A percentile compares a stretch with the other conserved stretches of the same genome.
These are phyloP conservation scores for Congeria kusceri DNA, from an alignment of 2,888 invertebrate genomes.

Conservation along the genomic window DNA sequence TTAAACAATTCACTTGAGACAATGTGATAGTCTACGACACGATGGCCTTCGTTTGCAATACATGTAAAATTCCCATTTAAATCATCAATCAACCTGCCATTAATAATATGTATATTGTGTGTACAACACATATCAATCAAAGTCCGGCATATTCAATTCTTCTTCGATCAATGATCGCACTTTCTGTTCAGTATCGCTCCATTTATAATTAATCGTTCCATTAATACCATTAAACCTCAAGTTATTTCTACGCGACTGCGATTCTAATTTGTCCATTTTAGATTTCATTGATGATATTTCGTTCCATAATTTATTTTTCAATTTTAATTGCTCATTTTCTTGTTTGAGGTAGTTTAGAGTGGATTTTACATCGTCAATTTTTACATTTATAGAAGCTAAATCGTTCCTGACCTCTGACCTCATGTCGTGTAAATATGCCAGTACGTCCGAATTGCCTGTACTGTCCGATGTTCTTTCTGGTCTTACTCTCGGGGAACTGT, in stretches of 20 bases:
- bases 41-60: not conserved
- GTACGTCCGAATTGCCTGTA: not conserved
- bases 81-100: not conserved
- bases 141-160: not conserved
- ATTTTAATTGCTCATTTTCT: not conserved
- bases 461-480: too few species aligned
- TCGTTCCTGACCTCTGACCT: not conserved
- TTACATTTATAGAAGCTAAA: not conserved
- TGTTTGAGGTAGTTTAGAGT: not conserved
- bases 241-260: not conserved
- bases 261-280: not conserved
- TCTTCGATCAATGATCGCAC: not conserved
- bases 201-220: not conserved
- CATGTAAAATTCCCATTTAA: not conserved
- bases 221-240: not conserved
- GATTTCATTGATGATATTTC: not conserved
- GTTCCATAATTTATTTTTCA: not conserved
- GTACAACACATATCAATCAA: not conserved
- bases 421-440: constrained; percentile 2
- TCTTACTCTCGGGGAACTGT: too few species aligned
- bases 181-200: too few species aligned
- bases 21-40: not conserved
- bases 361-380: not conserved
- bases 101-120: not conserved
- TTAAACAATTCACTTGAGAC: too few species aligned